A percentile compares a stretch with the other conserved stretches of the same genome.
Conservation (phyloP, 2,113 vertebrate genomes). For the Maccullochella peelii region DNA sequence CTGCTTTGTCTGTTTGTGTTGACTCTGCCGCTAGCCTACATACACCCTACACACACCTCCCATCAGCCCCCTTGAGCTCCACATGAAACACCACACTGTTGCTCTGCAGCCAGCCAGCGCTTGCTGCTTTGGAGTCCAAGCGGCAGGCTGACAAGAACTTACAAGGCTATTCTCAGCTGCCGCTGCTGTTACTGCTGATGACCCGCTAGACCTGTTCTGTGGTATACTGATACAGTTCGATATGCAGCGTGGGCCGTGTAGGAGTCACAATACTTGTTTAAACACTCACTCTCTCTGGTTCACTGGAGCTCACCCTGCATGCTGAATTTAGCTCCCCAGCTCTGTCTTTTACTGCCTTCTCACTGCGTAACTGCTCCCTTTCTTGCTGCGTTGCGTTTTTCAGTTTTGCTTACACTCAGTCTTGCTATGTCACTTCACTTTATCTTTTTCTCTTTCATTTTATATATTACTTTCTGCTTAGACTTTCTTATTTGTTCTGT, state of each 20-base stretch:
- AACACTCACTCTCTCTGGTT: slow-evolving; percentile 69
- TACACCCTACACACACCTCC: slow-evolving; percentile 63
- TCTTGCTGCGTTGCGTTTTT: slow-evolving; percentile 61
- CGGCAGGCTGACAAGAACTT: slow-evolving; percentile 71
- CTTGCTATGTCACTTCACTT: slow-evolving; percentile 47
- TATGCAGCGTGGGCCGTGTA: slow-evolving; percentile 76
- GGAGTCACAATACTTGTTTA: slow-evolving; percentile 78
- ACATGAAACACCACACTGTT: slow-evolving; percentile 63
- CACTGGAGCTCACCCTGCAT: slow-evolving; percentile 61
- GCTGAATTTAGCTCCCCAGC: slow-evolving; percentile 67
- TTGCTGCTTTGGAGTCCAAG: slow-evolving; percentile 64
- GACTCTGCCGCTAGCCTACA: slow-evolving; percentile 51
- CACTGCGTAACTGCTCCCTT: slow-evolving; percentile 49
- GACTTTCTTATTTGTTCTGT: slow-evolving; percentile 8
- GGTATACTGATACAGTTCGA: slow-evolving; percentile 74
- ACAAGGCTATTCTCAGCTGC: slow-evolving; percentile 80
- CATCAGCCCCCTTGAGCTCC: slow-evolving; percentile 65
- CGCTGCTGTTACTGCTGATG: slow-evolving; percentile 67
- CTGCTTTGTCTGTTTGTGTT: slow-evolving; percentile 62
- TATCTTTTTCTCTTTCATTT: slow-evolving; percentile 32
- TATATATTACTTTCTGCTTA: slow-evolving; percentile 35
- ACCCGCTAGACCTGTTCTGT: slow-evolving; percentile 72
- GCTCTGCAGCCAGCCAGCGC: slow-evolving; percentile 57
- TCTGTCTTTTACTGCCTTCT: slow-evolving; percentile 60
- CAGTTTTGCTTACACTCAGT: slow-evolving; percentile 57